A percentile compares a stretch with the other conserved stretches of the same genome.
Evolutionary conservation across 2,113 vertebrate genomes (phyloP).

Genomic region (Dipodomys ordii): DNA sequence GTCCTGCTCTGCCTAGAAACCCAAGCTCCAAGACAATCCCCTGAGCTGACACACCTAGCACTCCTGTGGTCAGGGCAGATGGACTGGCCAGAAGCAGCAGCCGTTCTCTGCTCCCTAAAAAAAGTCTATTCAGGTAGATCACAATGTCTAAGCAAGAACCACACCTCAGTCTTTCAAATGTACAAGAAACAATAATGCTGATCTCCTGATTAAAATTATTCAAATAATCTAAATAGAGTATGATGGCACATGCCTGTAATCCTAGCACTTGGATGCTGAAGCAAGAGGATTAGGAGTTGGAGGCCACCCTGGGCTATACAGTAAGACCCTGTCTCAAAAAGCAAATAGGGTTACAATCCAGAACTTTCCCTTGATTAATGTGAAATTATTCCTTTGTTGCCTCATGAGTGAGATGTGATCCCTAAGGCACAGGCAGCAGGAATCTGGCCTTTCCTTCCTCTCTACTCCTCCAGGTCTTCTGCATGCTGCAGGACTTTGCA

Average conservation of each 20-base stretch:
- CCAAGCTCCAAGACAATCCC: background rate
- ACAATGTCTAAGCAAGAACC: background rate
- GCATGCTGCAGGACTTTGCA: background rate
- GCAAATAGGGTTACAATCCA: background rate
- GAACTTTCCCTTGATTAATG: slow-evolving; percentile 17
- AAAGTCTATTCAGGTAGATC: background rate
- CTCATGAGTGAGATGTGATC: background rate
- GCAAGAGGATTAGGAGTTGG: background rate
- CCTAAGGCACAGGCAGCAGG: background rate
- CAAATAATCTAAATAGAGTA: background rate
- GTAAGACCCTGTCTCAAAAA: background rate
- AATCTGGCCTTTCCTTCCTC: background rate
- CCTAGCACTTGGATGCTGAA: background rate
- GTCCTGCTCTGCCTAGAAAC: background rate
- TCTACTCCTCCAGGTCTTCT: background rate
- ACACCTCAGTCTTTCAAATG: background rate
- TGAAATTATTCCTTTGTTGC: slow-evolving; percentile 23
- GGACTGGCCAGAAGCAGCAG: background rate
- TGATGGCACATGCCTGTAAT: background rate
- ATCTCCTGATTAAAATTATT: slow-evolving; percentile 6
- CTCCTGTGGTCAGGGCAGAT: background rate
- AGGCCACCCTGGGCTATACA: background rate
- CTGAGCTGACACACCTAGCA: no score
- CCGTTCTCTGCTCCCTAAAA: background rate
- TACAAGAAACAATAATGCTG: background rate